These are phyloP conservation scores for Cryptocephalus moraei DNA, from an alignment of 2,888 invertebrate species.

Conservation along the genomic window DNA sequence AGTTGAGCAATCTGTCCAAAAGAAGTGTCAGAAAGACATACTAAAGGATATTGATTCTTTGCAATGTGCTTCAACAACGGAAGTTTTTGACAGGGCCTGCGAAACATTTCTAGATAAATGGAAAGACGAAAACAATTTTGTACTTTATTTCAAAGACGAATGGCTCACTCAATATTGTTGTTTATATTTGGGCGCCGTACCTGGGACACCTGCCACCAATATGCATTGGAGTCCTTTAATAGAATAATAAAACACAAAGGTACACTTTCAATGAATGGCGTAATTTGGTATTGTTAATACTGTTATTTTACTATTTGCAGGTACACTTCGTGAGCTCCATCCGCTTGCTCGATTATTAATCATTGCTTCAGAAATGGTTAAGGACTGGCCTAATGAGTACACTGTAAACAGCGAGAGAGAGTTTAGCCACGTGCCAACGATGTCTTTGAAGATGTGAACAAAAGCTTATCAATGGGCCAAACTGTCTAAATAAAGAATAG, in stretches of 20 bases:
- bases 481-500: conserved; percentile 2
- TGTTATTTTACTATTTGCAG: conserved; percentile 1
- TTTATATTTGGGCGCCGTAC: conserved; percentile 1
- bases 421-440: conserved; percentile 2
- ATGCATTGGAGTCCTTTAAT: conserved; percentile 3
- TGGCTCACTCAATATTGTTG: conserved; percentile 1
- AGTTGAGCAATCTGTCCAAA: conserved; percentile 4
- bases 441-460: conserved; percentile 1
- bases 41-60: conserved; percentile 3
- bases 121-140: conserved; percentile 1
- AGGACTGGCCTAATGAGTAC: conserved; percentile 1
- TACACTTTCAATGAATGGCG: conserved; percentile 3
- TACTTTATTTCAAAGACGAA: conserved; percentile 2
- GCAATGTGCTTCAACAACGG: conserved; percentile 4
- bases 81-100: conserved; percentile 3
- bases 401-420: conserved; percentile 2
- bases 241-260: conserved; percentile 1
- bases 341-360: conserved; percentile 2
- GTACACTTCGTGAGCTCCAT: conserved; percentile 1
- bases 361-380: conserved; percentile 1
- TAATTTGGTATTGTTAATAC: conserved; percentile 2
- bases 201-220: conserved; percentile 4
- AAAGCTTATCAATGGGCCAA: conserved; percentile 2
- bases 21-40: conserved; percentile 2
- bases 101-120: conserved; percentile 1